Base-by-base conservation (phyloP, 2,888 invertebrate genomes). In the Philereme vetulata region DNA sequence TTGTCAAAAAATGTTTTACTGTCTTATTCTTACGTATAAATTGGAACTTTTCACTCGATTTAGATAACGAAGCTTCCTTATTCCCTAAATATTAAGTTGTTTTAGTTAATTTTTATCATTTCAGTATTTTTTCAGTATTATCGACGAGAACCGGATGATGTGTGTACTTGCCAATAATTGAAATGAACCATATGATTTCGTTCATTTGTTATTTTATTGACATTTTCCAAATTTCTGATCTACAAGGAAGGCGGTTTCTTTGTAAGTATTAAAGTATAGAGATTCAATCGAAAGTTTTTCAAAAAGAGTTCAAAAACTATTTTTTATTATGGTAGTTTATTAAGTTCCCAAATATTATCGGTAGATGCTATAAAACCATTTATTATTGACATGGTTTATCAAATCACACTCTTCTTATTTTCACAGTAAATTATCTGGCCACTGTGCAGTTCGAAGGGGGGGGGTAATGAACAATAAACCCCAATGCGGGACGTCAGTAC, bases 161-260 rank as follows among this genome's bases (percentile, higher is more conserved):
- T 82, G 78, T 82, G 85, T n/a, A 84, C 89, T 88, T 88, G 90
- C 87, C 90, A 86, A 87, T 83, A 46, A 83, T 85, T 85, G 84
- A 86, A 85, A 85, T 80, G 76, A 78, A 89, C 82, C 91, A 92
- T 91, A 90, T 92, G 91, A 88, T 92, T 88, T 78, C 62, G 65
- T 90, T 90, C 90, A 86, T 81, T 91, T 91, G 89, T 91, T 61
- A 56, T 61, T 90, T 82, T 72, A 67, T 86, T 85, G 84, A 83
- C 66, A 75, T 71, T 86, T 85, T 76, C 70, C 80, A 75, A 78
- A 87, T 86, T 81, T 70, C 77, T 86, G 85, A 86, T 85, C 59
- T 44, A 62, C 62, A 46, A 43, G 40, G 36, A 38, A 66, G 44
- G 55, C 64, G 65, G 69, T 67, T 60, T 7, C 2, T 53, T 58